Percentiles rank a stretch among this genome's conserved stretches.
These are phyloP conservation scores for Entomobrya multifasciata DNA, from an alignment of 2,888 invertebrate species.

Conservation along the genomic window DNA sequence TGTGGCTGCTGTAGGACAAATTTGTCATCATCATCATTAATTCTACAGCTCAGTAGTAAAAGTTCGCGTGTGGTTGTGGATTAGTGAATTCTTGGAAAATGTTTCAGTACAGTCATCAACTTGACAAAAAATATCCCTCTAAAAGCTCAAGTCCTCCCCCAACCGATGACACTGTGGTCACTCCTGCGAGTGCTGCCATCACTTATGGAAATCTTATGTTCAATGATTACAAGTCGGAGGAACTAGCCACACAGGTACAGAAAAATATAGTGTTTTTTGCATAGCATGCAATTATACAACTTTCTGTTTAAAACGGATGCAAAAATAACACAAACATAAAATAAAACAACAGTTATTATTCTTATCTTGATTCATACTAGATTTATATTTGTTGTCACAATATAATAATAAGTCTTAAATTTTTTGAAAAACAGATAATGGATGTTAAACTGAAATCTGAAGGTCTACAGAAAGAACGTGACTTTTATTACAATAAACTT, in stretches of 20 bases:
- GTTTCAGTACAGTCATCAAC: constrained; percentile 59
- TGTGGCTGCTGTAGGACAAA: no score
- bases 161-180: constrained; percentile 56
- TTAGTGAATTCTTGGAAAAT: constrained; percentile 37
- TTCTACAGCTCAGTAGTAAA: no score
- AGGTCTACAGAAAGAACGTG: constrained; percentile 62
- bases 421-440: constrained; percentile 30
- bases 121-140: constrained; percentile 53
- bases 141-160: constrained; percentile 52
- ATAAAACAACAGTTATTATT: no score
- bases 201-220: constrained; percentile 59
- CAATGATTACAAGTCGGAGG: constrained; percentile 62
- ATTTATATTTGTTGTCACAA: constrained; percentile 9
- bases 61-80: not conserved
- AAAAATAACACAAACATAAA: no score
- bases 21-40: no score
- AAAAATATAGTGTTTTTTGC: not conserved
- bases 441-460: constrained; percentile 61
- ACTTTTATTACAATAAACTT: constrained; percentile 66
- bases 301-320: no score
- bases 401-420: not conserved
- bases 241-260: constrained; percentile 56
- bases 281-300: no score
- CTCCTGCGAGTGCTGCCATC: constrained; percentile 39
- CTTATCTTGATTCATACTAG: not conserved